Conservation (phyloP, 2,888 invertebrate genomes). For the Drosophila peninsularis region DNA sequence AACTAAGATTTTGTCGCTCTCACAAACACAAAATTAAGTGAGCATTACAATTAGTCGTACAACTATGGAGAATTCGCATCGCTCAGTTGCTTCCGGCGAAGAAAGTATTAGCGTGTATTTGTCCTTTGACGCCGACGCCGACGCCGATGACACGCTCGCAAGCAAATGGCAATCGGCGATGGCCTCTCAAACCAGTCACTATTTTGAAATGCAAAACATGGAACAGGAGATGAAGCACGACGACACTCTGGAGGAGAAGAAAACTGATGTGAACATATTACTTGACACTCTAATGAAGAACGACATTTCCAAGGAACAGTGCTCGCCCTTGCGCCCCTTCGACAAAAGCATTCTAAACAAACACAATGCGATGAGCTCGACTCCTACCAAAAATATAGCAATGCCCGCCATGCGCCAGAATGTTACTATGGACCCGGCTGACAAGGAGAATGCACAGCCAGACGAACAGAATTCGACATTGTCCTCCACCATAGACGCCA, state of each 20-base stretch:
- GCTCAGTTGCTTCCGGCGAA: conserved; percentile 51
- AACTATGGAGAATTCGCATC: conserved; percentile 65
- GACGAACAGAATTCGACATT: conserved; percentile 56
- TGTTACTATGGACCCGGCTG: conserved; percentile 18
- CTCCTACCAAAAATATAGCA: conserved; percentile 69
- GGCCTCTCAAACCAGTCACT: conserved; percentile 46
- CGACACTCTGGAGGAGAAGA: conserved; percentile 61
- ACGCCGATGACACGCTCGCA: conserved; percentile 69
- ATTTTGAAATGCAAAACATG: conserved; percentile 43
- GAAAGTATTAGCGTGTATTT: conserved; percentile 76
- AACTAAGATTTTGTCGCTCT: not conserved
- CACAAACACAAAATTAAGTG: not conserved
- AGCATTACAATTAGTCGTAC: not conserved
- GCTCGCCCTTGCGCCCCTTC: conserved; percentile 65
- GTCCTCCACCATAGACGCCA: conserved; percentile 61
- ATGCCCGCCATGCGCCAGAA: conserved; percentile 1
- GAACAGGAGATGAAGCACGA: conserved; percentile 46
- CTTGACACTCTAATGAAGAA: conserved; percentile 34
- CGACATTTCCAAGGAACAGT: conserved; percentile 33
- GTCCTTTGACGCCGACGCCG: conserved; percentile 77
- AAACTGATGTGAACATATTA: conserved; percentile 31
- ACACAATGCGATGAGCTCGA: conserved; percentile 78
- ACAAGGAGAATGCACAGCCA: conserved; percentile 75
- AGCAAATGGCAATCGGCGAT: conserved; percentile 70
- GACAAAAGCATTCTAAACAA: conserved; percentile 73